Evolutionary conservation across 2,888 invertebrate genomes (phyloP), one percentile per base, ranked within the genome.

Genomic region (Abscondita cerata): DNA sequence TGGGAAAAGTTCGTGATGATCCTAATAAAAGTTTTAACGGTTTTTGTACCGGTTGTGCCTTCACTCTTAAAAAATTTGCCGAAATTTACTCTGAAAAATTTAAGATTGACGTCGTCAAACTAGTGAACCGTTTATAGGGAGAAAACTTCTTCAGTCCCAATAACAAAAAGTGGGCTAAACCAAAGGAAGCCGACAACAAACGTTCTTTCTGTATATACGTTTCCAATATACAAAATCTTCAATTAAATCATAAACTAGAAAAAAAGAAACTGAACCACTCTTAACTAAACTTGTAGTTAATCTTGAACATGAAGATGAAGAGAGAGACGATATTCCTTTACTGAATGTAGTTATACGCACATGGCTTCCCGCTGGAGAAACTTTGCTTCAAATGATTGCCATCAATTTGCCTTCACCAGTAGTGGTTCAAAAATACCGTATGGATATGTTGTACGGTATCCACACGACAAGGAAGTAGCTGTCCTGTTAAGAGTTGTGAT

Each of bases 41-140:
- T 78, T 99, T 99, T 81, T 99, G 99, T 66, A 98, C 98, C 19
- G 99, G 99, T 76, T 99, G 99, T 99, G 99, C 98, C 52, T 99
- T 99, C 83, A 99, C 99, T 68, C 88, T 99, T 70, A 99, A 99
- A 85, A 98, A 99, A 85, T 99, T 99, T 85, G 86, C 98, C 48
- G 98, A 98, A 83, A 96, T 99, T 93, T 99, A 99, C 80, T 92
- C 97, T 31, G 94, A 94, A 80, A 99, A 98, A 84, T 99, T 99
- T 88, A 96, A 97, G 85, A 95, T 98, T 70, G 96, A 98, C 81
- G 90, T 92, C 52, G 92, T 91, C 72, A 98, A 98, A 82, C 89
- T 99, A 76, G 99, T 99, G 98, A 96, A 93, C 85, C 85, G 89
- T 79, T 83, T 95, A 63, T 99, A 98, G 99, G 99, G 99, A 77